These are phyloP conservation scores for Tadarida brasiliensis DNA, from an alignment of 2,797 vertebrate genomes.

Conservation along the genomic window DNA sequence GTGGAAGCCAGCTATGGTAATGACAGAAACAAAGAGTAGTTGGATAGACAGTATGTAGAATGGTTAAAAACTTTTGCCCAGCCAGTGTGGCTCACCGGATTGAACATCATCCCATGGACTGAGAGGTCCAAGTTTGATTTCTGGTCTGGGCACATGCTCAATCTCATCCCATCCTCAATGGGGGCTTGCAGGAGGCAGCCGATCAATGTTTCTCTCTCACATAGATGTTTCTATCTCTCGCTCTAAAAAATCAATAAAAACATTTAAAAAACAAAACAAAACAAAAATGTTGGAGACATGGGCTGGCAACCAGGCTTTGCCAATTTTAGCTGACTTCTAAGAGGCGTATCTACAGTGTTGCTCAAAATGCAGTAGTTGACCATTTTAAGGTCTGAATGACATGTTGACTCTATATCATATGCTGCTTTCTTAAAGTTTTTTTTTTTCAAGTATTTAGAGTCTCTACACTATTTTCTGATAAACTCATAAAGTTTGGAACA, in stretches of 20 bases:
- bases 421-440: not conserved
- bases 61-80: not conserved
- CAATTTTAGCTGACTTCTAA: not conserved
- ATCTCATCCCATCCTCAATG: too few species aligned
- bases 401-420: not conserved
- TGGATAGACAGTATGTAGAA: not conserved
- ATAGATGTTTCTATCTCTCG: too few species aligned
- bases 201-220: too few species aligned
- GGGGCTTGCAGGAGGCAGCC: too few species aligned
- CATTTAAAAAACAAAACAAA: too few species aligned
- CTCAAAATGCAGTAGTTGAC: not conserved
- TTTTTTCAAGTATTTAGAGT: slow-evolving; percentile 24
- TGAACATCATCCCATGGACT: too few species aligned
- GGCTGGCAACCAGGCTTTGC: not conserved
- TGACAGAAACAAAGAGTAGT: not conserved
- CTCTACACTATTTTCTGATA: not conserved
- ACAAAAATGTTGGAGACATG: not conserved
- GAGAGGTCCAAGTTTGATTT: too few species aligned
- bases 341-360: not conserved
- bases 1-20: not conserved
- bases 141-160: too few species aligned
- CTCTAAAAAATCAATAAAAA: too few species aligned
- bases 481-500: not conserved
- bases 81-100: too few species aligned
- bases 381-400: not conserved